Conservation (phyloP, 2,113 vertebrate species). For the Tenebrosternarchus preto region DNA sequence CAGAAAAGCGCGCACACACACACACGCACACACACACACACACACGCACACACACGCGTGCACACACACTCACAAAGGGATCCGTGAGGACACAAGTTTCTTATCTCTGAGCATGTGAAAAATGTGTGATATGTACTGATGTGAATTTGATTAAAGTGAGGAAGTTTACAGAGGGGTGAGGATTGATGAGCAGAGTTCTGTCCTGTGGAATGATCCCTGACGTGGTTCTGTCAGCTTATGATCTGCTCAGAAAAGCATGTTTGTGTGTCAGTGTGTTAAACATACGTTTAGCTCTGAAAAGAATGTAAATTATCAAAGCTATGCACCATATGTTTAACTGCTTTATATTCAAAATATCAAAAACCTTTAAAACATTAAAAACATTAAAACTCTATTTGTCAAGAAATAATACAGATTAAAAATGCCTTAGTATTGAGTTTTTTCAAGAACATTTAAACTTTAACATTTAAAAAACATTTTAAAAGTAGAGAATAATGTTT, state of each 20-base stretch:
- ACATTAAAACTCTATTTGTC: no score
- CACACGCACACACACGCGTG: conserved; percentile 12
- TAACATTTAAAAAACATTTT: no score
- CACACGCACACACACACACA: background rate
- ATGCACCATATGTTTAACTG: no score
- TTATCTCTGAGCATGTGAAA: conserved; percentile 53
- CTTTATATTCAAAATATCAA: no score
- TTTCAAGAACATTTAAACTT: no score
- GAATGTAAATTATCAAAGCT: no score
- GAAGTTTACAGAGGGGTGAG: conserved; percentile 51
- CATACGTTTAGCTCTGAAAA: no score
- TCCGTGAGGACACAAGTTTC: conserved; percentile 49
- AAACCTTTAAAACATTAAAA: no score
- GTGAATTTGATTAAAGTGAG: conserved; percentile 55
- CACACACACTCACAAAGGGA: background rate
- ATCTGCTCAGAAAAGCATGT: background rate
- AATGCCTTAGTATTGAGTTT: no score
- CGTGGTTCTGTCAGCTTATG: conserved; percentile 37
- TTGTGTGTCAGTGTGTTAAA: conserved; percentile 9
- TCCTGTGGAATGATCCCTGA: conserved; percentile 33
- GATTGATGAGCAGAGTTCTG: conserved; percentile 33
- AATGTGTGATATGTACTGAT: conserved; percentile 49
- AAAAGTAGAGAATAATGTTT: no score
- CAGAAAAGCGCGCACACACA: background rate
- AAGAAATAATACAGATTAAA: no score